These are phyloP conservation scores for Orthonevra nobilis DNA, from an alignment of 2,888 invertebrate species.

Conservation along the genomic window DNA sequence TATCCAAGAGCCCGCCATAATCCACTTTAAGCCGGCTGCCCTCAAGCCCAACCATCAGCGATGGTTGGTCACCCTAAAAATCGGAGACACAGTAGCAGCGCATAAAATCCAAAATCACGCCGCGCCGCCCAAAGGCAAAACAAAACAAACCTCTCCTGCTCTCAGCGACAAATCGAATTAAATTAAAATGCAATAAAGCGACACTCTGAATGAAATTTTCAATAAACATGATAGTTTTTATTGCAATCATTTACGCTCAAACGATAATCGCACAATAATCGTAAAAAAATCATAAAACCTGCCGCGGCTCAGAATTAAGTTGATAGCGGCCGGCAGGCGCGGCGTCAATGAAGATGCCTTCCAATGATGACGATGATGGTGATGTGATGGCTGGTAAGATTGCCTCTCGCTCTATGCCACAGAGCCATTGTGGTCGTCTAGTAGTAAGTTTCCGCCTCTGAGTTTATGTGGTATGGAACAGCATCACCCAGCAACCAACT, in stretches of 20 bases:
- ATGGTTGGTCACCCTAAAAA: constrained; percentile 24
- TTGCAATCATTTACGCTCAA: constrained; percentile 73
- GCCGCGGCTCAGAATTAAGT: constrained; percentile 57
- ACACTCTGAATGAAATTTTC: constrained; percentile 72
- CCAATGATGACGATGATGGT: constrained; percentile 9
- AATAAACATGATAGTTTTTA: constrained; percentile 74
- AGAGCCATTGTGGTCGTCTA: constrained; percentile 59
- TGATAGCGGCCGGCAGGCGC: constrained; percentile 34
- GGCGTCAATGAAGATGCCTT: too few relatives aligned
- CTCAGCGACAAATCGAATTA: constrained; percentile 61
- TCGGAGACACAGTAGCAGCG: constrained; percentile 3
- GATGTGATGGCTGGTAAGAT: constrained; percentile 31
- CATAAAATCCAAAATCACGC: constrained; percentile 52
- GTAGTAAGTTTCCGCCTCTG: constrained; percentile 62
- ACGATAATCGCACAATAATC: constrained; percentile 74
- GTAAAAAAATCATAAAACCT: constrained; percentile 74
- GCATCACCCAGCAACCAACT: constrained; percentile 19
- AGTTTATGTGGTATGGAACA: constrained; percentile 50
- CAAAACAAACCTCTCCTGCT: background rate
- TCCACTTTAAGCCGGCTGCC: background rate
- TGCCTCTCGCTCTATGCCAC: too few relatives aligned
- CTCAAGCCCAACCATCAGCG: constrained; percentile 4
- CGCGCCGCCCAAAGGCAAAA: constrained; percentile 34
- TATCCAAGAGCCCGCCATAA: too few relatives aligned
- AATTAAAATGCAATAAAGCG: constrained; percentile 72